Evolutionary conservation across 2,797 vertebrate genomes (phyloP).

Genomic region (Anas georgica): DNA sequence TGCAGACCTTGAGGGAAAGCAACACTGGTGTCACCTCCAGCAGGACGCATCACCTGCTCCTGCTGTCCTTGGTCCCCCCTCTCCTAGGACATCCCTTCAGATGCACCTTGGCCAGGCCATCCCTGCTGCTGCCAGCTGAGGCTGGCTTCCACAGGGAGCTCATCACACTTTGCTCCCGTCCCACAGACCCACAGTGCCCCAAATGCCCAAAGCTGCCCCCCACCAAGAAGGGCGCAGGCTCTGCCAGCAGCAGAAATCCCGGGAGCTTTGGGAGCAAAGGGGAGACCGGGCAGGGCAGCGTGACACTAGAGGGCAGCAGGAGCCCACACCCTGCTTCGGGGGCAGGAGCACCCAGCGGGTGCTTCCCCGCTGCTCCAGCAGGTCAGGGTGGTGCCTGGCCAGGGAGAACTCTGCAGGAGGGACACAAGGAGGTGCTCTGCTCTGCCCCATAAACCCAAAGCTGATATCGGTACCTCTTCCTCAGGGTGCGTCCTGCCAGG

Average conservation of each 20-base stretch:
- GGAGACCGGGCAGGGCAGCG: fast-evolving
- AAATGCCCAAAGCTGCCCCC: background rate
- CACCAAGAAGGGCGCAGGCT: background rate
- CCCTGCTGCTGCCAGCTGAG: background rate
- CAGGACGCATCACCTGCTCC: background rate
- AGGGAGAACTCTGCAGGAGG: background rate
- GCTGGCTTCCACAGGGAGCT: background rate
- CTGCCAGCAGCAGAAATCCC: fast-evolving
- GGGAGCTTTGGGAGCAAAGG: background rate
- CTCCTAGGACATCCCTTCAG: background rate
- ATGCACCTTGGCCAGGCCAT: fast-evolving
- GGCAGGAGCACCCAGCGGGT: background rate
- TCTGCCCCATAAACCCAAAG: background rate
- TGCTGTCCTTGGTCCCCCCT: background rate
- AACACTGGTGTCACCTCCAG: background rate
- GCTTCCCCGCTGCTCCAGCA: background rate
- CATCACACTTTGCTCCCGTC: background rate
- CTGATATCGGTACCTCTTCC: background rate
- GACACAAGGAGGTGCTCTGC: background rate
- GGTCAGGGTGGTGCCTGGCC: background rate
- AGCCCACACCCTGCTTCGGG: background rate
- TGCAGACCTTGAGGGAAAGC: conserved; percentile 47
- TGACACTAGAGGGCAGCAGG: conserved; percentile 56
- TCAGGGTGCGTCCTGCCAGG: conserved; percentile 59
- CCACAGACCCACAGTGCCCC: too few relatives aligned